Base-by-base conservation (phyloP, 2,888 invertebrate genomes). In the Ellobium chinense region DNA sequence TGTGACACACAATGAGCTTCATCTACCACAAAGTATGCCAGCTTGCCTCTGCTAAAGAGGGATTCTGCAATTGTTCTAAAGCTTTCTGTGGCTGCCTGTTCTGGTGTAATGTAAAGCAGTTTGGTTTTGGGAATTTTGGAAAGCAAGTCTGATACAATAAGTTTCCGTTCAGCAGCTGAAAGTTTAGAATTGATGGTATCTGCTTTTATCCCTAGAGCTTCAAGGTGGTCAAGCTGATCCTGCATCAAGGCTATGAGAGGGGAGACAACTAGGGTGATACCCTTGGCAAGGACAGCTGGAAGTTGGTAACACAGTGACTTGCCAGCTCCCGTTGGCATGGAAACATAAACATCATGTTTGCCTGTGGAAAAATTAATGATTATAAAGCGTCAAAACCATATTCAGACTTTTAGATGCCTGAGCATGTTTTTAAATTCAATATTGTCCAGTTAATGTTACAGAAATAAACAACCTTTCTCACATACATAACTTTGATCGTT, bases 281-380 rank as follows among this genome's bases (percentile, higher is more conserved):
- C 94, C 60, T 79, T 95, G 77, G 96, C 95, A 88, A 98, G 94
- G 86, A 98, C 95, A 0, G 98, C 98, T 54, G 99, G 99, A 85
- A 99, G 94, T 93, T 99, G 99, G 93, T 97, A 99, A 93, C 99
- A 99, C 29, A 99, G 94, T 0, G 99, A 99, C 94, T 99, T 99
- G 58, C 99, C 99, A 56, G 94, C 93, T 54, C 99, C 99, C 5
- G 99, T 99, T 1, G 99, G 99, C 98, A 99, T 98, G 84, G 97
- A 98, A 18, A 99, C 96, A 92, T 97, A 98, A 0, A 98, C 97
- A 95, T 99, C 99, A 88, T 95, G 95, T 87, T 96, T 87, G 4
- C 93, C 94, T 94, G 87, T 66, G 90, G 90, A 58, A 72, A n/a
- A n/a, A n/a, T 54, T 14, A 9, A 14, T 54, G 54, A 18, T 54